phyloP scores from a whole-genome alignment of 2,113 vertebrate genomes.

The Chunga burmeisteri region DNA sequence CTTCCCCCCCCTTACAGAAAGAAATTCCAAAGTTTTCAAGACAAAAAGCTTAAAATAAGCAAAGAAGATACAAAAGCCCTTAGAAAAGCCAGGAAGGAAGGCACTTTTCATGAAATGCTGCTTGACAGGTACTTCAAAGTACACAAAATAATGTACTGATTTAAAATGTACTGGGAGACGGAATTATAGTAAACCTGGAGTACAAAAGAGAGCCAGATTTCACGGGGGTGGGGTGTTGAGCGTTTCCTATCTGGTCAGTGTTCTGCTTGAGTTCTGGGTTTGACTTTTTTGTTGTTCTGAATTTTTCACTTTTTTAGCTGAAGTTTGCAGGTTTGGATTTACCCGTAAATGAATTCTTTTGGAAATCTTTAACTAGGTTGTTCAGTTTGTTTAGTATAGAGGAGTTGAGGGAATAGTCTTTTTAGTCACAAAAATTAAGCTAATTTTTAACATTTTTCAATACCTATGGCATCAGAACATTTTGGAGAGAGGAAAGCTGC shows the following conservation, averaged over 20 bases:
- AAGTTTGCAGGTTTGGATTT: background rate
- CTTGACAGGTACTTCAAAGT: slow-evolving; percentile 85
- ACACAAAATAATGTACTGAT: background rate
- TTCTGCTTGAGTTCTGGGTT: background rate
- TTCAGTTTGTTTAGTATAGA: background rate
- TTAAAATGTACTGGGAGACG: background rate
- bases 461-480: background rate
- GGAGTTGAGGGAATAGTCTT: background rate
- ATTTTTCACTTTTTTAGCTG: background rate
- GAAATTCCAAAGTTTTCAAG: slow-evolving; percentile 99
- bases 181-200: background rate
- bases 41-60: slow-evolving; percentile 91
- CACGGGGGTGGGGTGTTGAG: background rate
- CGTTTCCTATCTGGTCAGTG: background rate
- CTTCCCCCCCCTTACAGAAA: slow-evolving; percentile 77
- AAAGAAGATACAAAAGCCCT: slow-evolving; percentile 83
- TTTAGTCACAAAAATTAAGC: background rate
- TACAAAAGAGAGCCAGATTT: background rate
- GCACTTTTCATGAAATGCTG: slow-evolving; percentile 91
- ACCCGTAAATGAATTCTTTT: background rate
- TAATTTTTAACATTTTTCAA: background rate
- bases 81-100: slow-evolving; percentile 90
- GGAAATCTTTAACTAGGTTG: background rate
- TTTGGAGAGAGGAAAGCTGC: background rate
- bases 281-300: background rate